Percentiles rank a stretch among this genome's conserved stretches.
Conservation (phyloP, 2,797 vertebrate species). For the Galago senegalensis region DNA sequence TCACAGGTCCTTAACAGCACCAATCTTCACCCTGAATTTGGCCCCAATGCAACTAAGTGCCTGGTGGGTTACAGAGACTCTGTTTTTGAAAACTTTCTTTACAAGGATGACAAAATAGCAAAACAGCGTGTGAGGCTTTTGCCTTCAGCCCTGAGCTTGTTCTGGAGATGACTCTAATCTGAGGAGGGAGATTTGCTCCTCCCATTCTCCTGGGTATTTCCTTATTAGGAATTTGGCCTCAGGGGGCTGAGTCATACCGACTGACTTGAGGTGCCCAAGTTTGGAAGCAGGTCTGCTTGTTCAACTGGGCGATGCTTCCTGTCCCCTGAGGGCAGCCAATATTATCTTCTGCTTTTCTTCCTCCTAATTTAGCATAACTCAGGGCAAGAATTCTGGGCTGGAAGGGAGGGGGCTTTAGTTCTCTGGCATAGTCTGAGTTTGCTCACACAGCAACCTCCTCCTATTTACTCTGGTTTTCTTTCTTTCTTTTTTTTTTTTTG, state of each 20-base stretch:
- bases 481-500: no score
- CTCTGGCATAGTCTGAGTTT: background rate
- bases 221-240: constrained; percentile 16
- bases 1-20: background rate
- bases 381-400: background rate
- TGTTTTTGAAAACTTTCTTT: constrained; percentile 28
- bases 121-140: background rate
- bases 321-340: background rate
- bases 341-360: background rate
- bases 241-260: background rate
- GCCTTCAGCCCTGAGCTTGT: background rate
- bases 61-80: background rate
- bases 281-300: background rate
- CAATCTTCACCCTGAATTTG: background rate
- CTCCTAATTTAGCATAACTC: background rate
- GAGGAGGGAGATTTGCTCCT: background rate
- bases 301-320: background rate
- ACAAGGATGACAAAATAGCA: background rate
- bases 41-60: background rate
- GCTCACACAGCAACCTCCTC: background rate
- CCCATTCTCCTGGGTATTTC: background rate
- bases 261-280: background rate
- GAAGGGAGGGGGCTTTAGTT: background rate
- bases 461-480: background rate
- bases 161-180: background rate